A percentile compares a stretch with the other conserved stretches of the same genome.
Evolutionary conservation across 30 jellyfish, hydroid and myxozoan genomes (phyloP).

Genomic region (Hydra vulgaris): DNA sequence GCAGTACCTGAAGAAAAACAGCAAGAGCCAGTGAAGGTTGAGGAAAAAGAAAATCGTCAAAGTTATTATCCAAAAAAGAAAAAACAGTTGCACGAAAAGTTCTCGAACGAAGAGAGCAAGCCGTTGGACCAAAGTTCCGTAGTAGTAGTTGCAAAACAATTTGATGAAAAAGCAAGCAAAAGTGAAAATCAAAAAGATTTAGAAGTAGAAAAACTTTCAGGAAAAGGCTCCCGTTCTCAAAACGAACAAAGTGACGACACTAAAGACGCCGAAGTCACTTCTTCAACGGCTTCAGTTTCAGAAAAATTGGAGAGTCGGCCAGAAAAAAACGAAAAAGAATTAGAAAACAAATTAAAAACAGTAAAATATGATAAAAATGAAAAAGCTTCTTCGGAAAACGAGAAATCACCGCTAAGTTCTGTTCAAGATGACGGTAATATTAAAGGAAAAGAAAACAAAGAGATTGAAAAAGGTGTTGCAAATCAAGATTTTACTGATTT

Average conservation of each 20-base stretch:
- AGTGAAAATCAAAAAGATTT: background rate
- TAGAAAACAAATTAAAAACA: background rate
- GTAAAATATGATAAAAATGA: background rate
- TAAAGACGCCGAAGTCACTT: background rate
- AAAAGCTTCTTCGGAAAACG: background rate
- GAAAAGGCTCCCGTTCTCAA: background rate
- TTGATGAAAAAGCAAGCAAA: background rate
- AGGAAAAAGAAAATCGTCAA: background rate
- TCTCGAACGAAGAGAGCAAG: background rate
- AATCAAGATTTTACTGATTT: background rate
- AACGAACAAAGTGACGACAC: background rate
- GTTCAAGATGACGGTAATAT: background rate
- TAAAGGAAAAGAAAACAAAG: background rate
- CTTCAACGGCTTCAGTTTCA: background rate
- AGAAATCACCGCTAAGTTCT: background rate
- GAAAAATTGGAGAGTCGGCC: background rate
- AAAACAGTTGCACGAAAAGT: background rate
- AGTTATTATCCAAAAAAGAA: background rate
- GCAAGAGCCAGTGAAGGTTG: background rate
- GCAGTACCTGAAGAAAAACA: background rate
- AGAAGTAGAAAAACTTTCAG: constrained; percentile 2
- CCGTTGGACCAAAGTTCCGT: background rate
- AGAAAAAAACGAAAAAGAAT: background rate
- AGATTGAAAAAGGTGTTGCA: background rate
- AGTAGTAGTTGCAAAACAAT: too few relatives aligned